Base-by-base conservation (phyloP, 2,888 invertebrate species). In the Eupithecia dodoneata region DNA sequence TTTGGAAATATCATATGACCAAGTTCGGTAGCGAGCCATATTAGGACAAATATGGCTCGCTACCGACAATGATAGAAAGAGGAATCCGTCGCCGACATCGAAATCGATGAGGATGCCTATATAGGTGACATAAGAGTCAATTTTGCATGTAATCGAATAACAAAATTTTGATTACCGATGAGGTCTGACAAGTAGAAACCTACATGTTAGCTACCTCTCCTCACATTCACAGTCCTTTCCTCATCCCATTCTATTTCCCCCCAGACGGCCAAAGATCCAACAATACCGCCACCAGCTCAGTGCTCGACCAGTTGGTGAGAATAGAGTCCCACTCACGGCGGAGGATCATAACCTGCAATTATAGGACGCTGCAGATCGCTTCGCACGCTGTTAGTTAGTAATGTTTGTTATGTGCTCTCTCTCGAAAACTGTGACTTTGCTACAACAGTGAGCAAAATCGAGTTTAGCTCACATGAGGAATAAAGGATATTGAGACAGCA, bases 381-480 rank as follows among this genome's bases (percentile, higher is more conserved):
- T 73, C 85, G 7, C 84, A 85, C 52, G 84, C 85, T 74, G 91
- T 90, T 89, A 89, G 91, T 90, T 80, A 81, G 78, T 77, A 78
- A 66, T 15, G 4, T 77, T 81, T 82, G 59, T 71, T 75, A 15
- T 55, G 3, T 59, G 67, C 44, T 47, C 30, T 30, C 30, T 0
- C 0, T 30, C 30, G 30, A 30, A 30, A 30, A 30, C 30, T 1
- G 30, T 1, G 30, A 30, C 30, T 30, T 30, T 30, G 30, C 30
- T 30, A 30, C 30, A 30, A 30, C 30, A 30, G 30, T 30, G 30
- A 30, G 30, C 30, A 30, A 30, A 30, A 30, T 30, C 30, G 30
- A 30, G 30, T 30, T 30, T 30, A 1, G 30, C 30, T 30, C 30
- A 30, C 30, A 30, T 30, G 1, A 30, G 30, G 30, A 30, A 30